Evolutionary conservation across 2,797 vertebrate genomes (phyloP).

Genomic region (Rousettus madagascariensis): DNA sequence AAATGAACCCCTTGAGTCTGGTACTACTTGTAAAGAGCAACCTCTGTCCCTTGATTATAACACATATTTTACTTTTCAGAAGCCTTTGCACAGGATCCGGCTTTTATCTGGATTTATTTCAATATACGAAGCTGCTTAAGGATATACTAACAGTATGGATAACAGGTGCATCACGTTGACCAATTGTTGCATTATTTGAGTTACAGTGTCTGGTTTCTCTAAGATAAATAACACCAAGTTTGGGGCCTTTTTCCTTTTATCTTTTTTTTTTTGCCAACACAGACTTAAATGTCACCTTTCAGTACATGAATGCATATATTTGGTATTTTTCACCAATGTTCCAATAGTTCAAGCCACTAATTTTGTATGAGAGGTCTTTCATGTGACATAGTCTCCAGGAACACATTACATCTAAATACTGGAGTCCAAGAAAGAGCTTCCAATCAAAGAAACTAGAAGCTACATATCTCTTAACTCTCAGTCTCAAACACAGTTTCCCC

Average conservation of each 20-base stretch:
- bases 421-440: background rate
- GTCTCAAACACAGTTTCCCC: background rate
- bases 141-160: background rate
- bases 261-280: background rate
- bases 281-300: background rate
- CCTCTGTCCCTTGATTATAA: background rate
- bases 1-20: no score
- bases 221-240: background rate
- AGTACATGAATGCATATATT: background rate
- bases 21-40: background rate
- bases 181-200: background rate
- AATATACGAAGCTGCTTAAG: background rate
- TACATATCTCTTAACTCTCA: background rate
- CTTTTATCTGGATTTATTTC: background rate
- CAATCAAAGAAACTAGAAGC: background rate
- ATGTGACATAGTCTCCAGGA: background rate
- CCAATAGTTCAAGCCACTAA: background rate
- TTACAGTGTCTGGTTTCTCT: background rate
- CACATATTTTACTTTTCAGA: background rate
- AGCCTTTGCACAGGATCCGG: background rate
- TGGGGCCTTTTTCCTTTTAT: background rate
- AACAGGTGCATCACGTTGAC: background rate
- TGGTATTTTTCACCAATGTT: background rate
- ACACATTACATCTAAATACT: background rate
- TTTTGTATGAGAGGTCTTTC: background rate